Percentiles rank a stretch among this genome's conserved stretches.
Conservation (phyloP, 1,140 invertebrate species). For the Brachionus plicatilis region DNA sequence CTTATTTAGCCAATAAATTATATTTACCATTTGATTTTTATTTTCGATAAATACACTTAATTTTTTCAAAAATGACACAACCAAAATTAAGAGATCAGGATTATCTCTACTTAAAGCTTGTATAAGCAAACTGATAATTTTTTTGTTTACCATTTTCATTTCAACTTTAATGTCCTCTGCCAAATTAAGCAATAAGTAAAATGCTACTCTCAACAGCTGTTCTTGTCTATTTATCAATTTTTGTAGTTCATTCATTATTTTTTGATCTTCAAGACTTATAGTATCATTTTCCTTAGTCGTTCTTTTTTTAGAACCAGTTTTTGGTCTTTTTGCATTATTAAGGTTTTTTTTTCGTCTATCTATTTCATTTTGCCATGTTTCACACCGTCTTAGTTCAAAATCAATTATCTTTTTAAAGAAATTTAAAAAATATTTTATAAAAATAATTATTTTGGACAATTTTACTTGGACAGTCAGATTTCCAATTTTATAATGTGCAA, state of each 20-base stretch:
- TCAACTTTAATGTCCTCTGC: constrained; percentile 86
- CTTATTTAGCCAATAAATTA: not conserved
- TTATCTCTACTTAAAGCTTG: constrained; percentile 79
- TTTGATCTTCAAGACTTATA: constrained; percentile 46
- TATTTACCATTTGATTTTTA: constrained; percentile 77
- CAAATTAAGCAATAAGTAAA: constrained; percentile 86
- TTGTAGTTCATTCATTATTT: constrained; percentile 5
- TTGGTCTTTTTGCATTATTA: not conserved
- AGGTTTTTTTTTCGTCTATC: constrained; percentile 59
- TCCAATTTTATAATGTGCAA: constrained; percentile 76
- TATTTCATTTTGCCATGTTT: constrained; percentile 85
- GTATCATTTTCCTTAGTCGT: not conserved
- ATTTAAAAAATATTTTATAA: not conserved
- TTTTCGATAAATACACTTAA: constrained; percentile 88
- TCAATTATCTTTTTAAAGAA: constrained; percentile 71
- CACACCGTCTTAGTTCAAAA: constrained; percentile 82
- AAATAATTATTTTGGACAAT: not conserved
- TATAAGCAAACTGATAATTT: constrained; percentile 79
- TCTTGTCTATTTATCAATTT: constrained; percentile 31
- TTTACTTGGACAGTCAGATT: constrained; percentile 3
- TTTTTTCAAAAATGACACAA: constrained; percentile 88
- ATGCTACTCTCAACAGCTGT: constrained; percentile 69
- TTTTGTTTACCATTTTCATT: constrained; percentile 92
- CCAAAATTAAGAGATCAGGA: constrained; percentile 76
- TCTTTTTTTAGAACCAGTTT: not conserved